Evolutionary conservation across 2,113 vertebrate genomes (phyloP).

Genomic region (Cavia porcellus): DNA sequence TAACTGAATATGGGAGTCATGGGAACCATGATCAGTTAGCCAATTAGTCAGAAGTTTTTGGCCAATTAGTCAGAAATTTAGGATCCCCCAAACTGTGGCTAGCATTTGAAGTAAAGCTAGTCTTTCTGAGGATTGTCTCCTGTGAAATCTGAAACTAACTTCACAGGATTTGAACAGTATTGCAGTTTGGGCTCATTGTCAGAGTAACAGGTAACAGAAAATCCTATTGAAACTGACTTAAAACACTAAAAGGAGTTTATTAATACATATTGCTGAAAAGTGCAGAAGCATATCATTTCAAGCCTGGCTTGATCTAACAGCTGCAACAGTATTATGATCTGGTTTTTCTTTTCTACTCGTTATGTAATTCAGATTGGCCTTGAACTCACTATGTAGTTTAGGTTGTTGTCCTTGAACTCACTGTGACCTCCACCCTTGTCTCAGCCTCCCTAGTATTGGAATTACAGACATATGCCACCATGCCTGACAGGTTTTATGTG

Average conservation of each 20-base stretch:
- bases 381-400: background rate
- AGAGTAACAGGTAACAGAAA: constrained; percentile 23
- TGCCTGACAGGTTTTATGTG: background rate
- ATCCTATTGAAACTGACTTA: constrained; percentile 24
- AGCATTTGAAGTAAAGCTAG: background rate
- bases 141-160: background rate
- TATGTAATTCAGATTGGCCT: background rate
- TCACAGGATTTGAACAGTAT: background rate
- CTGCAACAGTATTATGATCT: background rate
- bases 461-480: background rate
- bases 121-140: background rate
- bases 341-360: background rate
- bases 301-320: constrained; percentile 9
- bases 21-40: background rate
- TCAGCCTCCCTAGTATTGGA: background rate
- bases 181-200: background rate
- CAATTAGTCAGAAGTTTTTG: background rate
- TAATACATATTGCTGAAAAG: background rate
- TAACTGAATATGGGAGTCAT: background rate
- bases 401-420: background rate
- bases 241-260: constrained; percentile 50
- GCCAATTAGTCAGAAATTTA: background rate
- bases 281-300: background rate
- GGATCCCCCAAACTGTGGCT: background rate
- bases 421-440: background rate